Evolutionary conservation across 2,113 vertebrate species (phyloP), one percentile per base, ranked within the genome.

Genomic region (Mustela lutreola): DNA sequence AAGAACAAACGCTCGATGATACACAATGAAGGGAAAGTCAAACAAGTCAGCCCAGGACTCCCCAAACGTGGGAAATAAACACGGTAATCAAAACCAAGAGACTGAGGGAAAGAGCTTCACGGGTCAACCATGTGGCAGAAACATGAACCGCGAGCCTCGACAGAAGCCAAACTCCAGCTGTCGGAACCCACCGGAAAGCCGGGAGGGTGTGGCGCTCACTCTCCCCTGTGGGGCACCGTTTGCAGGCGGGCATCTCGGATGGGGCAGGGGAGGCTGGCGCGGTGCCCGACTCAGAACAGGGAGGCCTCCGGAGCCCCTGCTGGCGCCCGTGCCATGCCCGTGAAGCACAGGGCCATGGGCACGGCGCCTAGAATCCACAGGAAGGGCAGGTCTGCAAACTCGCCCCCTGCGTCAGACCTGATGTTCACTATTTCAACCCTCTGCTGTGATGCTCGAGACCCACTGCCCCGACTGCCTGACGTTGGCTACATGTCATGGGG

Each of bases 181-280:
- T 33, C 9, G 50, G 42, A 12, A 5, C 33, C 50, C 91, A 50
- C 21, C n/a, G 10, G 45, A 53, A 7, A 16, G 63, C 31, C 2
- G 31, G 31, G 9, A 31, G 63, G 63, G 31, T 2, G 5, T 0
- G 6, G 63, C 0, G 14, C 31, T 33, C 14, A 0, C 63, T 16
- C 31, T 33, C 14, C 28, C 63, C 63, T 31, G 5, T 1, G 28
- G 58, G 18, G 14, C 31, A 9, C 58, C 8, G 1, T 31, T 9
- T 18, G 56, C 33, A 56, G 21, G 14, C 2, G 4, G 62, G 21
- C 31, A 8, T 31, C 53, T 10, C 75, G 53, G 33, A 18, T 6
- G 6, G 28, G 50, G 18, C 4, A 0, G 5, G 7, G 31, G 65
- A 14, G 10, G n/a, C 33, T 14, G 31, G 31, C 7, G 5, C 4